phyloP scores from a whole-genome alignment of 1,140 invertebrate species.

The Brachionus rubens region DNA sequence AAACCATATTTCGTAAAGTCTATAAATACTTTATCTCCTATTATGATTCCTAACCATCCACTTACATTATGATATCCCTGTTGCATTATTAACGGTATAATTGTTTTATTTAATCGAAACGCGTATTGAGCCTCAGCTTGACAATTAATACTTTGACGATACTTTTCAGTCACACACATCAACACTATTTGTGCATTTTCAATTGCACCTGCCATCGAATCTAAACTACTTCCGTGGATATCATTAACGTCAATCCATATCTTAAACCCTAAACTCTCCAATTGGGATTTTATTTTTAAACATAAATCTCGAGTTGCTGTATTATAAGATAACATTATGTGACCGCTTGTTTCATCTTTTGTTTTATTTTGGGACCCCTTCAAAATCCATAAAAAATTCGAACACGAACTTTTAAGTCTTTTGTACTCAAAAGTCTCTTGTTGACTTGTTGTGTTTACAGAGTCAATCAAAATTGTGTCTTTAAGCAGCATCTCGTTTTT shows the following conservation, averaged over 20 bases:
- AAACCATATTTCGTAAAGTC: slow-evolving; percentile 48
- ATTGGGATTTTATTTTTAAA: neutral
- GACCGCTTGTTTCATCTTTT: no score
- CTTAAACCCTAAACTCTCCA: neutral
- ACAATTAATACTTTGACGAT: slow-evolving; percentile 57
- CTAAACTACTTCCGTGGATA: slow-evolving; percentile 51
- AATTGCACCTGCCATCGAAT: slow-evolving; percentile 59
- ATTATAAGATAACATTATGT: slow-evolving; percentile 44
- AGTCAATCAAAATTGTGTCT: no score
- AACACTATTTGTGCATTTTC: slow-evolving; percentile 55
- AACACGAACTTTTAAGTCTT: no score
- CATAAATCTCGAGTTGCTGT: neutral
- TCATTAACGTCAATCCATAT: slow-evolving; percentile 50
- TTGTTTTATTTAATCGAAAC: slow-evolving; percentile 51
- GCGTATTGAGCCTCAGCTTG: slow-evolving; percentile 56
- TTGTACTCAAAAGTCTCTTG: no score
- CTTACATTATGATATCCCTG: slow-evolving; percentile 50
- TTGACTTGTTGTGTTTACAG: no score
- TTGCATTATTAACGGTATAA: slow-evolving; percentile 55
- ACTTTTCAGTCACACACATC: slow-evolving; percentile 56
- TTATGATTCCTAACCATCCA: slow-evolving; percentile 56
- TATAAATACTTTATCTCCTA: slow-evolving; percentile 54
- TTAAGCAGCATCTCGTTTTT: neutral
- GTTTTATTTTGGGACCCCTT: no score
- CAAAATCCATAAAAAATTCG: no score